Evolutionary conservation across 2,113 vertebrate species (phyloP), one percentile per base, ranked within the genome.

Genomic region (Parus major): DNA sequence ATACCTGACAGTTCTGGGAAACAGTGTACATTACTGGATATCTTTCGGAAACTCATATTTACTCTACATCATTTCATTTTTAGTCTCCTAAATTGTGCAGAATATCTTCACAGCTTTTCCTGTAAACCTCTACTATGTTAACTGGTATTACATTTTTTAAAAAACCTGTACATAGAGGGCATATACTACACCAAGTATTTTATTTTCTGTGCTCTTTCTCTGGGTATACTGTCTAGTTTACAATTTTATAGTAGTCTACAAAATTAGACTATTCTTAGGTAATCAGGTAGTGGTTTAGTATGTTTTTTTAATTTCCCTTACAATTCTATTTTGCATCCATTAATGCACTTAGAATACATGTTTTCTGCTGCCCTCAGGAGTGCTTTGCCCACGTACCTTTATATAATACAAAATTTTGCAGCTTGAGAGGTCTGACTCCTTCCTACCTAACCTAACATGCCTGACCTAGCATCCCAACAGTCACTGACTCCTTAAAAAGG

Each of bases 1-100:
- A 14, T 86, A 87, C 46, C 35, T 77, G 82, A 61, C 66, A 85
- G 81, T 92, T 89, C 44, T 59, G 78, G 69, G 89, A 92, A 97
- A n/a, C 1, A 1, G 23, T 61, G 17, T 57, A 24, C 15, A 4
- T 65, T 77, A 23, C 46, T 86, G 68, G 29, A 14, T 88, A 22
- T 92, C 59, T 73, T 87, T 92, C 77, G 75, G 41, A 56, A 63
- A 29, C 46, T 91, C 47, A 2, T 68, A 22, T 68, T 93, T 89
- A 33, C 33, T 69, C n/a, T 59, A 11, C 28, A 9, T 65, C 2
- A 9, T 83, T 91, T 84, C 6, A 8, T 44, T 86, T 55, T 49
- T 42, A 52, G 41, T 61, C 25, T 85, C 28, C 56, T 77, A 82
- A 79, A 69, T 80, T 91, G 75, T 92, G 44, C 75, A 93, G 60